phyloP scores from a whole-genome alignment of 2,797 vertebrate species.

The Platyrinchus mystaceus region DNA sequence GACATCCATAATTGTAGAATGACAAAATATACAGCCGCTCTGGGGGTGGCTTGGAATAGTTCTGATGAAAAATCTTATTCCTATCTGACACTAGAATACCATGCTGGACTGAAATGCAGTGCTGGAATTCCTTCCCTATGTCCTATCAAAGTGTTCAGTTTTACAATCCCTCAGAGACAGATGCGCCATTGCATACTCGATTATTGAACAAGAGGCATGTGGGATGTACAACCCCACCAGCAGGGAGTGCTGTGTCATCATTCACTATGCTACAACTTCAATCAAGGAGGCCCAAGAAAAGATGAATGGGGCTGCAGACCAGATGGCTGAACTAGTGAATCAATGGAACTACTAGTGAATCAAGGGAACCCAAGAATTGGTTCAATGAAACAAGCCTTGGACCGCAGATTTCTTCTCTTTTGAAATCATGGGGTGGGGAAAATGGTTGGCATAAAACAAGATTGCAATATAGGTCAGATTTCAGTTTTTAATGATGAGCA shows the following conservation, averaged over 20 bases:
- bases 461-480: not conserved
- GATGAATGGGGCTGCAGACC: not conserved
- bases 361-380: no score
- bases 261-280: not conserved
- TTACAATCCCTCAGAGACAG: fast-evolving
- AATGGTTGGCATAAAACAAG: not conserved
- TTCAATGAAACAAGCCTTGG: not conserved
- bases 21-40: not conserved
- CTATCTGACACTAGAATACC: not conserved
- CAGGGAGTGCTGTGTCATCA: not conserved
- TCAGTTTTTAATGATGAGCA: not conserved
- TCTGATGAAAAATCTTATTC: not conserved
- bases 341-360: not conserved
- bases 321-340: not conserved
- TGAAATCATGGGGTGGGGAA: not conserved
- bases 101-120: not conserved
- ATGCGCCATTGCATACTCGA: fast-evolving
- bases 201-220: not conserved
- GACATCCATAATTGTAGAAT: not conserved
- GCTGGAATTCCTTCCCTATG: not conserved
- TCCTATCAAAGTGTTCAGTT: not conserved
- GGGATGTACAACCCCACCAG: not conserved
- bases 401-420: not conserved
- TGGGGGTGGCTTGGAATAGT: not conserved
- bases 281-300: not conserved